phyloP scores from a whole-genome alignment of 2,113 vertebrate species.

The Colossoma macropomum region DNA sequence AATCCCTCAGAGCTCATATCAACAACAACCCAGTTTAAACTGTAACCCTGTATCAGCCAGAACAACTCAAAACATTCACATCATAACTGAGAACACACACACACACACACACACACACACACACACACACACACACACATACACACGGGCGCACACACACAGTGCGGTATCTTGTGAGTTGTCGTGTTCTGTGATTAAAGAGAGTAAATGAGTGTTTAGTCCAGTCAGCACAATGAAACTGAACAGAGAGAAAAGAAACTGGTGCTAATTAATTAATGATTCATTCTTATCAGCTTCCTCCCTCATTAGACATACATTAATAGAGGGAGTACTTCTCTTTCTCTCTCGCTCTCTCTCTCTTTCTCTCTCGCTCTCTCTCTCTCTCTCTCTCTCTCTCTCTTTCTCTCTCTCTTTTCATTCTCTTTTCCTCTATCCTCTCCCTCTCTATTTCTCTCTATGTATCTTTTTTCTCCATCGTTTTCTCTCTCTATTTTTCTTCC shows the following conservation, averaged over 20 bases:
- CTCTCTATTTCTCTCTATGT: too few relatives aligned
- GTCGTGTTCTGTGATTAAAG: conserved; percentile 6
- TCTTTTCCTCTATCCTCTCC: too few relatives aligned
- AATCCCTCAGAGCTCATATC: too few relatives aligned
- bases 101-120: not conserved
- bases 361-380: too few relatives aligned
- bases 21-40: too few relatives aligned
- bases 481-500: too few relatives aligned
- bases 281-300: not conserved
- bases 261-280: conserved; percentile 26
- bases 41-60: too few relatives aligned
- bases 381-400: too few relatives aligned
- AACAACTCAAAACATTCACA: too few relatives aligned
- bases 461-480: too few relatives aligned
- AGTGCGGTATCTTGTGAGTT: conserved; percentile 1
- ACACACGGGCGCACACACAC: not conserved
- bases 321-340: not conserved
- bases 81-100: not conserved
- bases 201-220: conserved; percentile 6
- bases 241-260: conserved; percentile 18
- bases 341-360: too few relatives aligned
- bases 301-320: not conserved
- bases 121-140: not conserved
- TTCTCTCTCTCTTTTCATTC: not conserved
- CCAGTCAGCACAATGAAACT: not conserved